Conservation (phyloP, 2,113 vertebrate genomes). For the Typhlomys cinereus region DNA sequence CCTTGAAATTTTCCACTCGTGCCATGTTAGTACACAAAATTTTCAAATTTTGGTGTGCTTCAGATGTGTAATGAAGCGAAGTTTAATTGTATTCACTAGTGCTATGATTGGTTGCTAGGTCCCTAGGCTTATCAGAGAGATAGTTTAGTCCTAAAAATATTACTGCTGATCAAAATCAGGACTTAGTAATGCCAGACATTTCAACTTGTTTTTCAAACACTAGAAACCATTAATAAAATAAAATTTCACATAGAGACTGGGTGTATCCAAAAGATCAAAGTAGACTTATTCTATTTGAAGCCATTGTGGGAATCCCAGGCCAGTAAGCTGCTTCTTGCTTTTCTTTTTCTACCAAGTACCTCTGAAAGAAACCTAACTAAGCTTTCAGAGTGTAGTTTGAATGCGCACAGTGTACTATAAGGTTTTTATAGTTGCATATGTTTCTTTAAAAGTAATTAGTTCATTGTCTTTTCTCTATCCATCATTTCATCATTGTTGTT, state of each 20-base stretch:
- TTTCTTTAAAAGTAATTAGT: not conserved
- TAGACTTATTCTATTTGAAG: constrained; percentile 20
- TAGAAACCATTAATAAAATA: not conserved
- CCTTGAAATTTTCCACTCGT: not conserved
- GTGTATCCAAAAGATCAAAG: not conserved
- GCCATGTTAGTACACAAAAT: not conserved
- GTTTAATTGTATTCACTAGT: not conserved
- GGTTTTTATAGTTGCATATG: not conserved
- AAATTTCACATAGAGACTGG: not conserved
- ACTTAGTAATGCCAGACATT: not conserved
- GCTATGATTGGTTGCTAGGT: not conserved
- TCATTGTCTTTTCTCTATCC: constrained; percentile 41
- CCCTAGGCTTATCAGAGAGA: not conserved
- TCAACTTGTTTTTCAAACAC: not conserved
- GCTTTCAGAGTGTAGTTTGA: constrained; percentile 14
- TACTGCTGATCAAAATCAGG: constrained; percentile 9
- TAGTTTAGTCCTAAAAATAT: not conserved
- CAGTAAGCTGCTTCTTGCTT: not conserved
- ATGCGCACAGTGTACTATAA: not conserved
- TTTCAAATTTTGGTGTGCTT: not conserved
- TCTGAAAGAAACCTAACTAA: constrained; percentile 32
- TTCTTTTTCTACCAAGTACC: constrained; percentile 3
- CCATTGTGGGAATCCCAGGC: not conserved
- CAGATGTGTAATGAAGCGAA: not conserved
- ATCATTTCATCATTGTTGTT: constrained; percentile 34